These are phyloP conservation scores for Neogale vison DNA, from an alignment of 2,113 vertebrate species.

Conservation along the genomic window DNA sequence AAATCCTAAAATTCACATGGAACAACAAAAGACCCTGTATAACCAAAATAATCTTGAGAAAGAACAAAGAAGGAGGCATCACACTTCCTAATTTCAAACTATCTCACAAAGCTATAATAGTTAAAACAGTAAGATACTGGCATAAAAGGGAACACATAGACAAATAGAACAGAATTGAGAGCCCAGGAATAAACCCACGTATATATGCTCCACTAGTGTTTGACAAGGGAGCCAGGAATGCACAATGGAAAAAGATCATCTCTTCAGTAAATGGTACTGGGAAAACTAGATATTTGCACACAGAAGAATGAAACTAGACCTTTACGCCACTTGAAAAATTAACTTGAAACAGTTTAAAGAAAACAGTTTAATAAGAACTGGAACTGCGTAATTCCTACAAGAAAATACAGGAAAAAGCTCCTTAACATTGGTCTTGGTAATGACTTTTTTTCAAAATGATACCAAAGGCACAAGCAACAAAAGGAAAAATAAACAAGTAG, in stretches of 20 bases:
- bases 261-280: not conserved
- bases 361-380: too few relatives aligned
- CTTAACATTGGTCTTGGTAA: not conserved
- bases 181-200: not conserved
- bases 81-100: not conserved
- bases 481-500: not conserved
- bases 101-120: not conserved
- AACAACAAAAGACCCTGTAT: not conserved
- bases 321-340: not conserved
- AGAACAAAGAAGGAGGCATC: not conserved
- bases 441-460: not conserved
- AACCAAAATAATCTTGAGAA: not conserved
- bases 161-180: not conserved
- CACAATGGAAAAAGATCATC: not conserved
- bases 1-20: not conserved
- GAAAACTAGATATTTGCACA: not conserved
- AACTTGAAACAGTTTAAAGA: not conserved
- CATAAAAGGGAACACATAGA: not conserved
- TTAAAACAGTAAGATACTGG: not conserved
- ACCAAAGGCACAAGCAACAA: not conserved
- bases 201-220: not conserved
- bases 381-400: not conserved
- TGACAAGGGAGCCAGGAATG: not conserved
- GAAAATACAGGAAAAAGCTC: not conserved
- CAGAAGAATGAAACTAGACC: not conserved